A percentile compares a stretch with the other conserved stretches of the same genome.
Conservation (phyloP, 2,113 vertebrate genomes). For the Amblyopsis rosae region DNA sequence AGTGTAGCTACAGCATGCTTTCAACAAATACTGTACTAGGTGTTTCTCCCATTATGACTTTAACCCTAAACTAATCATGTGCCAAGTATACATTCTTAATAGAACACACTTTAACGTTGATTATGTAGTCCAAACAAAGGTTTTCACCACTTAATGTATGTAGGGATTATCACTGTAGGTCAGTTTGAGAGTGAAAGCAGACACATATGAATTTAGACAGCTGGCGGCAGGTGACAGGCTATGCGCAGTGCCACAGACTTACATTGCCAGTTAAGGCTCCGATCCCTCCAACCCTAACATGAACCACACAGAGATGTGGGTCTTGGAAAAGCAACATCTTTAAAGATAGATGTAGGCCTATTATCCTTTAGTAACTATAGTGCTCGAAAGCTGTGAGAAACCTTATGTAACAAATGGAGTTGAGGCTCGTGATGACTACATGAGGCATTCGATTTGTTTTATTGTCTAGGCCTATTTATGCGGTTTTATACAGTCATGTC, state of each 20-base stretch:
- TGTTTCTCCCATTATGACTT: too few relatives aligned
- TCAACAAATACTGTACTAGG: too few relatives aligned
- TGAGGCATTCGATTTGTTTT: background rate
- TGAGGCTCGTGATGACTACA: background rate
- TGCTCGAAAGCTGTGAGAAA: background rate
- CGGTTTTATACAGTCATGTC: background rate
- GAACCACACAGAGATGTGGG: background rate
- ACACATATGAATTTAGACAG: slow-evolving; percentile 74
- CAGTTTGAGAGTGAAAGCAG: slow-evolving; percentile 68
- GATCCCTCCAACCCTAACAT: slow-evolving; percentile 12
- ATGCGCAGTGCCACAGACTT: slow-evolving; percentile 28
- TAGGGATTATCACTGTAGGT: slow-evolving; percentile 8
- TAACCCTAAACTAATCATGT: too few relatives aligned
- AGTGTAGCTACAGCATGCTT: too few relatives aligned
- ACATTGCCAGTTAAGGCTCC: slow-evolving; percentile 49
- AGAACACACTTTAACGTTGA: too few relatives aligned
- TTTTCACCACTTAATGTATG: background rate
- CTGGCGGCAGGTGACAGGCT: slow-evolving; percentile 77
- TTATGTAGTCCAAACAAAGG: background rate
- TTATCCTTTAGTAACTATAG: too few relatives aligned
- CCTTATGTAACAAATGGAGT: background rate
- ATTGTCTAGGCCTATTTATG: background rate
- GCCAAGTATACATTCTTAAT: too few relatives aligned
- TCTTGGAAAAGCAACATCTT: background rate
- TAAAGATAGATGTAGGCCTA: background rate